Conservation (phyloP, 2,797 vertebrate genomes). For the Naso thynnoides region DNA sequence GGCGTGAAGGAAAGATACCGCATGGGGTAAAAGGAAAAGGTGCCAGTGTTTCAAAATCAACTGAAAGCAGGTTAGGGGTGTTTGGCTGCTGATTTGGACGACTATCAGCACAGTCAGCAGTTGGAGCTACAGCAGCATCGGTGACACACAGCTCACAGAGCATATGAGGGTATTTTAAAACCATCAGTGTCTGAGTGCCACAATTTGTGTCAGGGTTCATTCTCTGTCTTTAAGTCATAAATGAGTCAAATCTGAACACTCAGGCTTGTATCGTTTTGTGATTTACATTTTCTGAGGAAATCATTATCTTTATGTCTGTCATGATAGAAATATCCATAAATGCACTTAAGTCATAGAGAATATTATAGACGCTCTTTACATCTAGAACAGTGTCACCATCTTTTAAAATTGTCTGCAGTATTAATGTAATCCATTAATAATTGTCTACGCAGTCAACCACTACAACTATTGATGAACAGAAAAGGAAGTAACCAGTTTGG, state of each 20-base stretch:
- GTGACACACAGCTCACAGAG: conserved; percentile 5
- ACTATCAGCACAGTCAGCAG: conserved; percentile 22
- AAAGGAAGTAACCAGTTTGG: background rate
- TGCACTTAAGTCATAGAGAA: background rate
- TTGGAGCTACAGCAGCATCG: background rate
- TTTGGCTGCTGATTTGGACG: conserved; percentile 16
- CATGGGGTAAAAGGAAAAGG: background rate
- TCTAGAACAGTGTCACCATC: too few relatives aligned
- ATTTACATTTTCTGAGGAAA: background rate
- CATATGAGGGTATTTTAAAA: conserved; percentile 11
- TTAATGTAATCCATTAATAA: background rate
- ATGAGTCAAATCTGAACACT: background rate
- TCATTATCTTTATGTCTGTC: background rate
- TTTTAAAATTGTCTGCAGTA: background rate
- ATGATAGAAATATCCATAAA: background rate
- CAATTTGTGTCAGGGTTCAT: conserved; percentile 12
- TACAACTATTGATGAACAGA: too few relatives aligned
- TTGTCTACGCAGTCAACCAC: too few relatives aligned
- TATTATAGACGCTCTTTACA: background rate
- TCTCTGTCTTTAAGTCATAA: background rate
- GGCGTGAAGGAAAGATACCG: background rate
- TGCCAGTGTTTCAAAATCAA: background rate
- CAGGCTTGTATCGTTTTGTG: background rate
- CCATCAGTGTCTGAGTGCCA: background rate
- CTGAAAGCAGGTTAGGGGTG: conserved; percentile 19